Percentiles rank a stretch among this genome's conserved stretches.
phyloP scores from a whole-genome alignment of 2,888 invertebrate species.

The Spatulosminthurus flaviceps region DNA sequence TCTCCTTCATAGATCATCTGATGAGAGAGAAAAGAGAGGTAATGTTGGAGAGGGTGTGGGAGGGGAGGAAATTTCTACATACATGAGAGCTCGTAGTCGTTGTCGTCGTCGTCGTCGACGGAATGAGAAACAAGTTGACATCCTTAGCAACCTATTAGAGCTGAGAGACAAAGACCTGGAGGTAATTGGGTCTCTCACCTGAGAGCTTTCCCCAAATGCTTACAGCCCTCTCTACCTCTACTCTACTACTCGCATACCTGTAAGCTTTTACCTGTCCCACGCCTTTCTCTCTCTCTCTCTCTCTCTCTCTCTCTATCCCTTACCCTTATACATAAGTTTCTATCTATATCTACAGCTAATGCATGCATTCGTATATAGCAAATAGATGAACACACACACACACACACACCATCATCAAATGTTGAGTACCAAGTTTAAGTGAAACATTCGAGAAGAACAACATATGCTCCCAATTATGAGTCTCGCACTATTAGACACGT shows the following conservation, averaged over 20 bases:
- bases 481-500: too few relatives aligned
- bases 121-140: constrained; percentile 32
- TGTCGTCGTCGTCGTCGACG: background rate
- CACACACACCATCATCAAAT: background rate
- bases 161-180: constrained; percentile 36
- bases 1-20: background rate
- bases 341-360: too few relatives aligned
- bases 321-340: too few relatives aligned
- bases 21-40: constrained; percentile 16
- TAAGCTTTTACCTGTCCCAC: too few relatives aligned
- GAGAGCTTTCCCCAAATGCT: background rate
- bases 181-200: constrained; percentile 44
- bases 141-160: constrained; percentile 45
- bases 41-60: background rate
- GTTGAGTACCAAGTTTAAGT: too few relatives aligned
- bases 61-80: background rate
- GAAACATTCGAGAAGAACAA: background rate
- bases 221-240: background rate
- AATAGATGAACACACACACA: too few relatives aligned
- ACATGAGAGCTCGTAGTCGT: background rate
- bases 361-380: too few relatives aligned
- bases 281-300: too few relatives aligned
- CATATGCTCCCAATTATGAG: constrained; percentile 4
- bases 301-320: too few relatives aligned
- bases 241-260: too few relatives aligned